Conservation (phyloP, 2,113 vertebrate genomes). For the Kryptolebias marmoratus region DNA sequence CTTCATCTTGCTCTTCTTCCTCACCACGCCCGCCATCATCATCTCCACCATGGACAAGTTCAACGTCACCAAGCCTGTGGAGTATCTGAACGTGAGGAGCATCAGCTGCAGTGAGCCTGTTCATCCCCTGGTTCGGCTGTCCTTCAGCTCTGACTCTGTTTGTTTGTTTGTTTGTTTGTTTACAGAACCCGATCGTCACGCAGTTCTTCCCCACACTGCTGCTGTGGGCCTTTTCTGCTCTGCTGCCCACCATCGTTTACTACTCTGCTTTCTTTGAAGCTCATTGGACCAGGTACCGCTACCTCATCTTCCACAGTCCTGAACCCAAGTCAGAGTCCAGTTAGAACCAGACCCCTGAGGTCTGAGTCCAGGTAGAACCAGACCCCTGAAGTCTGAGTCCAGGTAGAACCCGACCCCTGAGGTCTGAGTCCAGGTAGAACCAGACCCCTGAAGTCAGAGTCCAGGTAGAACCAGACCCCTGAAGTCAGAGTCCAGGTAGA, state of each 20-base stretch:
- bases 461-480: neutral
- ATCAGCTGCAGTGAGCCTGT: too few relatives aligned
- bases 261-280: slow-evolving; percentile 97
- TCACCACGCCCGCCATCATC: slow-evolving; percentile 98
- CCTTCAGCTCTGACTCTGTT: slow-evolving; percentile 13
- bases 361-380: too few relatives aligned
- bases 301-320: neutral
- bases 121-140: neutral
- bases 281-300: slow-evolving; percentile 92
- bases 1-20: slow-evolving; percentile 97
- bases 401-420: neutral
- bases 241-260: slow-evolving; percentile 97
- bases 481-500: neutral
- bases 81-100: slow-evolving; percentile 92
- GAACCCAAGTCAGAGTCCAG: neutral
- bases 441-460: neutral
- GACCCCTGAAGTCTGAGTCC: neutral
- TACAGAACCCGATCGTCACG: slow-evolving; percentile 95
- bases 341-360: neutral
- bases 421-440: too few relatives aligned
- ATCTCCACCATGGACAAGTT: slow-evolving; percentile 99
- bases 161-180: slow-evolving; percentile 5
- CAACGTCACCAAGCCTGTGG: slow-evolving; percentile 97
- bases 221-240: slow-evolving; percentile 94
- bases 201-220: slow-evolving; percentile 97